Base-by-base conservation (phyloP, 1,140 invertebrate genomes). In the Copidosoma floridanum region DNA sequence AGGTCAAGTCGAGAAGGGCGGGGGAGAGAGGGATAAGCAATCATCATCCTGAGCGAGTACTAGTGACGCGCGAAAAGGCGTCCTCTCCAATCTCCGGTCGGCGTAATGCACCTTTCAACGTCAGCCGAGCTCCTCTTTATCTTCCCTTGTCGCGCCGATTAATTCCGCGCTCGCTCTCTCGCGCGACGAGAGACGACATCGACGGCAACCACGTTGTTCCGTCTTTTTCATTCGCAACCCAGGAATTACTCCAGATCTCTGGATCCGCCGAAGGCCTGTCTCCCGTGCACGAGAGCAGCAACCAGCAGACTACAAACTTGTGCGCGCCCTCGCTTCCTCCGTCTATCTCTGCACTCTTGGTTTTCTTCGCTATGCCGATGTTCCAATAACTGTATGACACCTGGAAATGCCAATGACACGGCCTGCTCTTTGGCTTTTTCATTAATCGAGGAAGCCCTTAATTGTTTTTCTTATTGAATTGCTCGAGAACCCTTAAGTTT, bases 101-200 rank as follows among this genome's bases (percentile, higher is more conserved):
- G 12, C 20, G 51, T 61, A 61, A 61, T 61, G 43, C 43, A 61
- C 58, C 58, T 55, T 61, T 61, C 58, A 61, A 61, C 44, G 51
- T 55, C 58, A 61, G 58, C 29, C 41, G 8, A 20, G 32, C 32
- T 54, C n/a, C n/a, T n/a, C 58, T 61, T 55, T 55, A 61, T 61
- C 51, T 61, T 54, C 35, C 16, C 24, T 38, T 32, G 40, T 59
- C 50, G 58, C 35, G 51, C 35, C 32, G 58, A 61, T 61, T 61
- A 61, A 61, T 61, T 61, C 41, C 16, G n/a, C 12, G 24, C 40
- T n/a, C n/a, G n/a, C n/a, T n/a, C n/a, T n/a, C n/a, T n/a, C n/a
- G n/a, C n/a, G n/a, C n/a, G n/a, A n/a, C n/a, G n/a, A n/a, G n/a
- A n/a, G 32, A 61, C 54, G 51, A 55, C 37, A 55, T 53, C 51